Evolutionary conservation across 2,888 invertebrate genomes (phyloP), one percentile per base, ranked within the genome.

Genomic region (Electrophaes corylata): DNA sequence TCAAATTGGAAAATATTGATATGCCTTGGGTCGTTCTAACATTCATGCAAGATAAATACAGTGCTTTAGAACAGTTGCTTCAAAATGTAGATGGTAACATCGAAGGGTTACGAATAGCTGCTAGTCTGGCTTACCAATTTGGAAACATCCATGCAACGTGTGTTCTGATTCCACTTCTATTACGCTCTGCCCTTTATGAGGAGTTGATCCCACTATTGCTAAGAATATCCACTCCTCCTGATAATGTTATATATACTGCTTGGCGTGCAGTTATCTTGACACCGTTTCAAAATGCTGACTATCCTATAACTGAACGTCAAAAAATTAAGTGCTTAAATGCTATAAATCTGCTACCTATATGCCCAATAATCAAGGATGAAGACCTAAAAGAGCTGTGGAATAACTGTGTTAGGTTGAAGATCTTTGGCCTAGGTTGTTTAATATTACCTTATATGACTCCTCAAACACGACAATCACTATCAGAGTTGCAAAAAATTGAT

Each of bases 311-410:
- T 33, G 91, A 88, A 62, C 82, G 83, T 26, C 92, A 92, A 72
- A 89, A 81, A 72, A 62, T 66, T 0, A 88, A 86, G 65, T 92
- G 92, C 73, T 69, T 91, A 26, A 86, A 85, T 64, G 82, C 84
- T 50, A 74, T 92, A 57, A 92, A 91, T 77, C 75, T 91, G 53
- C 74, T 92, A 59, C 91, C 91, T 1, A 70, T 87, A 31, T 92
- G 92, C 65, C 89, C 91, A 35, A 75, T 87, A 35, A 80, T 89
- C 40, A 87, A 85, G 71, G 89, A 90, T 71, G 86, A 88, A 57
- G 91, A 91, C 69, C 77, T 92, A 58, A 72, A 84, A 54, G 86
- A 87, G 70, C 86, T 92, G 67, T 92, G 92, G 91, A 88, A 84
- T 67, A 83, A 91, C 69, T 91, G 91, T 71, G 67, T 92, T 6